Conservation (phyloP, 1,140 invertebrate genomes). For the Kradibia gibbosae region DNA sequence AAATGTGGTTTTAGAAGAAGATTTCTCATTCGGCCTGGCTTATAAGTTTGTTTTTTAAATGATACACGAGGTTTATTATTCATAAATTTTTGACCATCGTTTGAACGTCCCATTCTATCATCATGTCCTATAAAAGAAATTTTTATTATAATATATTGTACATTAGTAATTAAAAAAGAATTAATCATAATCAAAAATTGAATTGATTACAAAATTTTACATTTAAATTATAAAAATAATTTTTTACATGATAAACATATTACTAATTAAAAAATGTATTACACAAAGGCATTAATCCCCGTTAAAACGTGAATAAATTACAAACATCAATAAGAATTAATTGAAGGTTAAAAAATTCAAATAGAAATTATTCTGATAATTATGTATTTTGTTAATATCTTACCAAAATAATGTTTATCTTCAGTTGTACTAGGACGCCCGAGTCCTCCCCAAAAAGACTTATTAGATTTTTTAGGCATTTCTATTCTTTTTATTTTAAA, state of each 20-base stretch:
- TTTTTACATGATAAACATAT: no score
- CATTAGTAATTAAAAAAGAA: no score
- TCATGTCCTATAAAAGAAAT: constrained; percentile 56
- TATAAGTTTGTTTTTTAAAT: constrained; percentile 55
- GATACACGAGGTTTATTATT: constrained; percentile 58
- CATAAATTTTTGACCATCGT: constrained; percentile 36
- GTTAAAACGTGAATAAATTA: neutral
- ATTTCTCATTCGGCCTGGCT: constrained; percentile 34
- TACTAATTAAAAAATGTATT: neutral
- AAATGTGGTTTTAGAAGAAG: constrained; percentile 49
- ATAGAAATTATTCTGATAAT: neutral
- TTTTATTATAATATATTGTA: neutral
- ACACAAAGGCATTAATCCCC: neutral
- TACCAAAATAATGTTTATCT: constrained; percentile 57
- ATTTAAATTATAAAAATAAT: no score
- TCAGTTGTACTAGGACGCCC: constrained; percentile 42
- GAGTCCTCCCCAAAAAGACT: constrained; percentile 50
- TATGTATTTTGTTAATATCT: neutral
- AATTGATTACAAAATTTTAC: no score
- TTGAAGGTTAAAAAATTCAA: neutral
- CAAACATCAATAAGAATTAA: neutral
- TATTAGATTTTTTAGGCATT: constrained; percentile 55
- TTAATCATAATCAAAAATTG: no score
- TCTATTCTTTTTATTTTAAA: constrained; percentile 17
- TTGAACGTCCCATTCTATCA: constrained; percentile 53